Evolutionary conservation across 2,888 invertebrate species (phyloP).

Genomic region (Aelia acuminata): DNA sequence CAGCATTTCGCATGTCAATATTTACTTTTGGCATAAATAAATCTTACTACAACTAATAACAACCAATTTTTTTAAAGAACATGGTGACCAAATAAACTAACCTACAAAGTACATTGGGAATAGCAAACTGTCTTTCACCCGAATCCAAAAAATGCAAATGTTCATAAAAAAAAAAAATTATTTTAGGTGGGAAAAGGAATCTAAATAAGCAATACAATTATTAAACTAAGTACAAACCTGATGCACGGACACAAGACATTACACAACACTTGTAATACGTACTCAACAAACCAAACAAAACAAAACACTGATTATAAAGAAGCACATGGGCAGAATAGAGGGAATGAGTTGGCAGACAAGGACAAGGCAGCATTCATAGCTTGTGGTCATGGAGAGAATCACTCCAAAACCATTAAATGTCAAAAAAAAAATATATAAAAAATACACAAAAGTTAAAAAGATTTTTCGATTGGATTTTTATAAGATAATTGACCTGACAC

Average conservation of each 20-base stretch:
- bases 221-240: neutral
- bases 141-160: too few species aligned
- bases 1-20: too few species aligned
- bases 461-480: too few species aligned
- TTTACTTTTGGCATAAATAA: too few species aligned
- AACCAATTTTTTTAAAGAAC: too few species aligned
- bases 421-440: neutral
- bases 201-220: neutral
- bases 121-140: too few species aligned
- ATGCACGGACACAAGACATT: neutral
- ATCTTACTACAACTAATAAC: too few species aligned
- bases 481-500: too few species aligned
- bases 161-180: too few species aligned
- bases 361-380: neutral
- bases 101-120: too few species aligned
- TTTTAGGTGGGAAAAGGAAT: too few species aligned
- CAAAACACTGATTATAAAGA: neutral
- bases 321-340: neutral
- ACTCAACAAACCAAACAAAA: neutral
- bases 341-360: neutral
- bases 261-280: neutral
- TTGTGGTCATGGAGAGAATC: neutral
- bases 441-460: neutral
- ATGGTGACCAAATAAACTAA: too few species aligned
- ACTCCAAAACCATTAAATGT: neutral